Conservation (phyloP, 2,113 vertebrate species). For the Alligator mississippiensis region DNA sequence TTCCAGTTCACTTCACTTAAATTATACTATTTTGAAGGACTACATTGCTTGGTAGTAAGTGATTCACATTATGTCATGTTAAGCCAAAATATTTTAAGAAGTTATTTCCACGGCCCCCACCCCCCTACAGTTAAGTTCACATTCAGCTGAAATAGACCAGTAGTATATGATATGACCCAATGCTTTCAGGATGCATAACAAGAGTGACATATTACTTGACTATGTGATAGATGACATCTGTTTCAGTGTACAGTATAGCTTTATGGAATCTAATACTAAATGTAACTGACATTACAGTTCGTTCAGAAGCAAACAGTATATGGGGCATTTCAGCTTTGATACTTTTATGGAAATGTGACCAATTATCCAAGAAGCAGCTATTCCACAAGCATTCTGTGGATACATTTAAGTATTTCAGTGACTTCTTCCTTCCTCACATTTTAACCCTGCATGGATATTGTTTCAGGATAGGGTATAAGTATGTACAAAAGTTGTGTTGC, state of each 20-base stretch:
- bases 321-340: neutral
- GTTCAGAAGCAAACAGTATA: neutral
- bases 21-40: neutral
- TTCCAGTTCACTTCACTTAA: neutral
- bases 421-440: neutral
- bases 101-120: neutral
- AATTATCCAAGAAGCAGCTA: neutral
- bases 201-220: neutral
- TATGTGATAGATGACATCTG: neutral
- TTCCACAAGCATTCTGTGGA: neutral
- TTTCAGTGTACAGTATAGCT: neutral
- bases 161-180: neutral
- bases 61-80: neutral
- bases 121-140: neutral
- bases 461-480: neutral
- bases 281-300: too few relatives aligned
- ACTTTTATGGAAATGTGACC: neutral
- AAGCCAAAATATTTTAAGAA: neutral
- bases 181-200: neutral
- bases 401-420: neutral
- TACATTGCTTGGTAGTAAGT: neutral
- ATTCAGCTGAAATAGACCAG: neutral
- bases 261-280: neutral
- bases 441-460: neutral
- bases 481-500: neutral